phyloP scores from a whole-genome alignment of 2,888 invertebrate species.

The Acleris sparsana region DNA sequence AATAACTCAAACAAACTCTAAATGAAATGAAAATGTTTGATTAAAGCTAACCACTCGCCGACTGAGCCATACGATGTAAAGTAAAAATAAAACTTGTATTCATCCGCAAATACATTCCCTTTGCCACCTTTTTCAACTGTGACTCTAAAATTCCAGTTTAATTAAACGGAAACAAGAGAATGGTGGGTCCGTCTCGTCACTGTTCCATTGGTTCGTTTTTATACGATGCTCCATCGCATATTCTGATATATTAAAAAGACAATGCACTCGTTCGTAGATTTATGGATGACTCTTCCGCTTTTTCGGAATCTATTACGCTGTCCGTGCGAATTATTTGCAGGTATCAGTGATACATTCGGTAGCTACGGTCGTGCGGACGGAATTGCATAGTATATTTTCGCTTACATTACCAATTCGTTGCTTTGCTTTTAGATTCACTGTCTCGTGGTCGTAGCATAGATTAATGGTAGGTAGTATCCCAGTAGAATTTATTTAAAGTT shows the following conservation, averaged over 20 bases:
- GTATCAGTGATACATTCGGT: conserved; percentile 59
- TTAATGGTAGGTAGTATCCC: too few species aligned
- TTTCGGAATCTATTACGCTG: conserved; percentile 71
- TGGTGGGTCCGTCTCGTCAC: conserved; percentile 65
- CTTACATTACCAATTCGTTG: conserved; percentile 2
- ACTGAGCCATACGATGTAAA: conserved; percentile 2
- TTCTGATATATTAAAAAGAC: conserved; percentile 47
- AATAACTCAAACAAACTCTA: too few species aligned
- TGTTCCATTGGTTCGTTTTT: conserved; percentile 66
- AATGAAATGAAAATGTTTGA: too few species aligned
- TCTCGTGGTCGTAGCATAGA: not conserved
- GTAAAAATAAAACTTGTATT: conserved; percentile 12
- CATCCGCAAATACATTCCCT: conserved; percentile 39
- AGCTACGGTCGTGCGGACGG: conserved; percentile 17
- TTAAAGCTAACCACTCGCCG: not conserved
- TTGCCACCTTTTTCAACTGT: conserved; percentile 54
- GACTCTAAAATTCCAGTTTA: conserved; percentile 73
- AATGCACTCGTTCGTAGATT: conserved; percentile 56
- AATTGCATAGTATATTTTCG: conserved; percentile 10
- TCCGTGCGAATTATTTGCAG: conserved; percentile 63
- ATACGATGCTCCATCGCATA: conserved; percentile 49
- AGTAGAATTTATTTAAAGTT: too few species aligned
- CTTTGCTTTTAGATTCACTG: conserved; percentile 5
- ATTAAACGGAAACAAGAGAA: conserved; percentile 80
- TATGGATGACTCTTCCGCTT: conserved; percentile 68